phyloP scores from a whole-genome alignment of 2,888 invertebrate species.

The Notocelia uddmanniana region DNA sequence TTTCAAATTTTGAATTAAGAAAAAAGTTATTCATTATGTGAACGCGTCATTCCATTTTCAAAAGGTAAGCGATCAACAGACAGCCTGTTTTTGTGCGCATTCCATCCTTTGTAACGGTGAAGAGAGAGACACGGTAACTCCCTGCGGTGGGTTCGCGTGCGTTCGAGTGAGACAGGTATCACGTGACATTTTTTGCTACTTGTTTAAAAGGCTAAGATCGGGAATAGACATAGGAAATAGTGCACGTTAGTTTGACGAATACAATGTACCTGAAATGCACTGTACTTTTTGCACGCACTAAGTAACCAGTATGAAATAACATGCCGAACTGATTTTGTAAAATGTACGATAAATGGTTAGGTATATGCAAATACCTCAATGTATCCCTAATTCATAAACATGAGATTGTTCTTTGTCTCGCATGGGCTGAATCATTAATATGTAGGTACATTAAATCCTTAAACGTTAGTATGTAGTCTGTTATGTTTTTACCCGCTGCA shows the following conservation, averaged over 20 bases:
- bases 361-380: not conserved
- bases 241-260: conserved; percentile 1
- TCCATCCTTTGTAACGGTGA: conserved; percentile 71
- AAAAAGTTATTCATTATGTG: conserved; percentile 58
- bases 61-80: conserved; percentile 63
- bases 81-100: conserved; percentile 68
- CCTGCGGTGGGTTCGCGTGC: conserved; percentile 10
- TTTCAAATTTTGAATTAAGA: conserved; percentile 42
- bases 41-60: conserved; percentile 59
- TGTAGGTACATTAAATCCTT: not conserved
- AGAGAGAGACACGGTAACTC: conserved; percentile 50
- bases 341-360: not conserved
- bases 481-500: not conserved
- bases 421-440: not conserved
- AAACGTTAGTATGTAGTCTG: not conserved
- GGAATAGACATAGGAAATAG: conserved; percentile 16
- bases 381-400: not conserved
- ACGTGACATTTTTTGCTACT: conserved; percentile 59
- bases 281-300: not conserved
- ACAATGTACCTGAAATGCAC: not conserved
- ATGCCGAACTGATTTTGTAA: not conserved
- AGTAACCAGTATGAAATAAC: too few species aligned
- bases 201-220: conserved; percentile 47
- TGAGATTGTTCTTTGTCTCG: not conserved
- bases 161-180: conserved; percentile 54